phyloP scores from a whole-genome alignment of 2,113 vertebrate genomes.

The Vidua chalybeata region DNA sequence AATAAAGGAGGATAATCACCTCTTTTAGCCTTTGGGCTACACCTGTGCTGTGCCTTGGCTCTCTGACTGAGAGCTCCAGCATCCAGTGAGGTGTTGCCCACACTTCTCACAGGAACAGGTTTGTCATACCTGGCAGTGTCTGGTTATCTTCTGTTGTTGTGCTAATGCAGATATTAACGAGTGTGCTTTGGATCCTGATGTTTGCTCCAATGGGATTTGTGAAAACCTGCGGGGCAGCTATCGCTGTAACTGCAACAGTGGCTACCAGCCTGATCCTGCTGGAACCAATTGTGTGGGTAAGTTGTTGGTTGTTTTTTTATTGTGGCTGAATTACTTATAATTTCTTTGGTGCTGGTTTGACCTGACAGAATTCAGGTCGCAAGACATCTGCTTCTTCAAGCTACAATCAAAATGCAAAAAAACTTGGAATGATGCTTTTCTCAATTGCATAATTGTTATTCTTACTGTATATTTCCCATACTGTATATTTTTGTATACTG shows the following conservation, averaged over 20 bases:
- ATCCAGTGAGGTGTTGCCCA: neutral
- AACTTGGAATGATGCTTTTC: neutral
- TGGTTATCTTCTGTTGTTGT: neutral
- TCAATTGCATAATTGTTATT: neutral
- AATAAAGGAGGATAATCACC: neutral
- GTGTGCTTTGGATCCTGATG: slow-evolving; percentile 79
- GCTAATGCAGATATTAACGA: slow-evolving; percentile 79
- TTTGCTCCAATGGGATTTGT: slow-evolving; percentile 79
- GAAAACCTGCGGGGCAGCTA: slow-evolving; percentile 79
- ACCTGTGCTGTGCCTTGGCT: neutral
- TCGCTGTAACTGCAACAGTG: slow-evolving; percentile 78
- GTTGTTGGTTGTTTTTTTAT: neutral
- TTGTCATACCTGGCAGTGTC: neutral
- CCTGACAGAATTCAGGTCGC: neutral
- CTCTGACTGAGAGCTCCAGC: neutral
- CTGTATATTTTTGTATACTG: neutral
- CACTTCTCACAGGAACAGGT: neutral
- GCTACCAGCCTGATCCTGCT: slow-evolving; percentile 74
- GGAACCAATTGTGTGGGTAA: slow-evolving; percentile 78
- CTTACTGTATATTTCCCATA: neutral
- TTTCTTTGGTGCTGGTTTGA: neutral
- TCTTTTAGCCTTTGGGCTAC: neutral
- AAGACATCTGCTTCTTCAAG: neutral
- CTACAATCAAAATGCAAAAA: neutral
- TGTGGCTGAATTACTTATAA: neutral